These are phyloP conservation scores for Caenorhabditis zanzibari DNA, from an alignment of 2,888 invertebrate genomes.

Conservation along the genomic window DNA sequence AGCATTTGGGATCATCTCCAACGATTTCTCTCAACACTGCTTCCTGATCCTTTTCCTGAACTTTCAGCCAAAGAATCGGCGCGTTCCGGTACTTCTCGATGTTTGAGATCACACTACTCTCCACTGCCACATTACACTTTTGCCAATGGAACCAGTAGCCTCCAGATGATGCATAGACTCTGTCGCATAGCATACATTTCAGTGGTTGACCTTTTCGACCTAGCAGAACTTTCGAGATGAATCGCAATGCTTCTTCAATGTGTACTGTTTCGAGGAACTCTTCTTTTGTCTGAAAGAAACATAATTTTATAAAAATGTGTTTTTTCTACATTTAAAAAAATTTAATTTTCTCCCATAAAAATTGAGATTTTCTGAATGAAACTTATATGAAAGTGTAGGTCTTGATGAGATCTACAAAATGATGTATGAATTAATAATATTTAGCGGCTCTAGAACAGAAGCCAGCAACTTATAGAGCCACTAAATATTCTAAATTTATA, in stretches of 20 bases:
- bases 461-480: no score
- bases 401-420: no score
- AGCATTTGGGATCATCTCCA: slow-evolving; percentile 12
- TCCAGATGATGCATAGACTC: slow-evolving; percentile 18
- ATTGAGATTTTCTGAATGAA: no score
- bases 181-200: slow-evolving; percentile 42
- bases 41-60: slow-evolving; percentile 13
- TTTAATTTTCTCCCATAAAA: no score
- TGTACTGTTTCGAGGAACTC: slow-evolving; percentile 15
- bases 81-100: background rate
- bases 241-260: slow-evolving; percentile 4
- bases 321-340: no score
- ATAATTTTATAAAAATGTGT: no score
- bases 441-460: no score
- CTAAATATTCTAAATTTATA: no score
- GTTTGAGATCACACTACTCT: background rate
- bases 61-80: slow-evolving; percentile 49
- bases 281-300: slow-evolving; percentile 44
- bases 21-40: slow-evolving; percentile 24
- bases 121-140: slow-evolving; percentile 31
- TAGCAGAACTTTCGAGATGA: slow-evolving; percentile 22
- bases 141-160: slow-evolving; percentile 36
- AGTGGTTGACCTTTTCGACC: slow-evolving; percentile 13
- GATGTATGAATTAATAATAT: no score
- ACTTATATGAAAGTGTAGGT: no score